phyloP scores from a whole-genome alignment of 2,888 invertebrate genomes.

The Calliphora vomitoria region DNA sequence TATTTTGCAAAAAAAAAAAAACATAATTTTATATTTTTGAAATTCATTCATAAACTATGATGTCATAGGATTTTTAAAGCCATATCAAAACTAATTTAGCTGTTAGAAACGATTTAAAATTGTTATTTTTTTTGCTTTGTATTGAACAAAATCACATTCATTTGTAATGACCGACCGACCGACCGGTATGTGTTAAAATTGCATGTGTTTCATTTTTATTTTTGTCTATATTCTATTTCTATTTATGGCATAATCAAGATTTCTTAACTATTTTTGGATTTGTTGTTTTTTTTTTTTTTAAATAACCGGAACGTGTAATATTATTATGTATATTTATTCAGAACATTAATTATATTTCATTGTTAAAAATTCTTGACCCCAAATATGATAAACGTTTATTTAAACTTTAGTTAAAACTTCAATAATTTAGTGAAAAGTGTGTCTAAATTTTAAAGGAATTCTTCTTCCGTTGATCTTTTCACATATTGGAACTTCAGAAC shows the following conservation, averaged over 20 bases:
- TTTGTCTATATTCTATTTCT: slow-evolving; percentile 25
- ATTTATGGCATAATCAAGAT: slow-evolving; percentile 63
- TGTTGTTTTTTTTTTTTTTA: not conserved
- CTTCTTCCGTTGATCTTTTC: too few relatives aligned
- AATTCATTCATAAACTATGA: slow-evolving; percentile 39
- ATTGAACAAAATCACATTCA: not conserved
- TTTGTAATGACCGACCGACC: not conserved
- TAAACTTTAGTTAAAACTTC: too few relatives aligned
- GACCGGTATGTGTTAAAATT: slow-evolving; percentile 12
- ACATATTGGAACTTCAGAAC: too few relatives aligned
- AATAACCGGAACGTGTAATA: not conserved
- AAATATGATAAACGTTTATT: not conserved
- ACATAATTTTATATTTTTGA: not conserved
- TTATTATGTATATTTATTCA: not conserved
- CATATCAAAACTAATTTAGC: slow-evolving; percentile 20
- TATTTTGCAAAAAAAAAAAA: not conserved
- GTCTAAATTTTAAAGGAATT: too few relatives aligned
- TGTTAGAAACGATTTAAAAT: slow-evolving; percentile 23
- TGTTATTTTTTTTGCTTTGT: not conserved
- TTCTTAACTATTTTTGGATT: slow-evolving; percentile 47
- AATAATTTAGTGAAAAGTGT: too few relatives aligned
- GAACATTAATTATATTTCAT: slow-evolving; percentile 6
- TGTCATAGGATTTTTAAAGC: slow-evolving; percentile 49
- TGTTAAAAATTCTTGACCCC: slow-evolving; percentile 19
- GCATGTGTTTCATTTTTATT: slow-evolving; percentile 29